phyloP scores from a whole-genome alignment of 2,797 vertebrate genomes.

The Anas flavirostris region DNA sequence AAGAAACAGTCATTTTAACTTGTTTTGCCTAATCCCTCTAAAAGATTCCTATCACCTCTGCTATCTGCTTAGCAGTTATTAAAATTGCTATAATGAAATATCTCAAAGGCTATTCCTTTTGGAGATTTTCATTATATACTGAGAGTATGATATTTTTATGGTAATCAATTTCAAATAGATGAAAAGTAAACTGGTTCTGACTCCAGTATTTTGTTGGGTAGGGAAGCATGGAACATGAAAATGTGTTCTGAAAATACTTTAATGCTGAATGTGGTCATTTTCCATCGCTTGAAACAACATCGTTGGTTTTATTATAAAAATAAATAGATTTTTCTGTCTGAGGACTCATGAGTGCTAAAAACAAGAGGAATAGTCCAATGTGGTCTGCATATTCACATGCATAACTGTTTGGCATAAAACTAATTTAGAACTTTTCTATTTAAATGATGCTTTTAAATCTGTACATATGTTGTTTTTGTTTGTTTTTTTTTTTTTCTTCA shows the following conservation, averaged over 20 bases:
- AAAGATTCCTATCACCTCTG: not conserved
- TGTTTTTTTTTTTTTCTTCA: not conserved
- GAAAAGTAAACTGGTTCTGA: not conserved
- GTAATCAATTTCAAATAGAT: not conserved
- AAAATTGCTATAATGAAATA: not conserved
- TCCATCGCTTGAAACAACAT: not conserved
- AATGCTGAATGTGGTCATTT: not conserved
- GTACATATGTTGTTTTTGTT: not conserved
- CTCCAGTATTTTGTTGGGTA: not conserved
- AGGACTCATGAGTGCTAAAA: not conserved
- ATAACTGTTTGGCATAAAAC: conserved; percentile 5
- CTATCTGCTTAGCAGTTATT: not conserved
- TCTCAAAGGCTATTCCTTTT: not conserved
- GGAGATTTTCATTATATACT: not conserved
- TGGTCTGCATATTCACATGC: conserved; percentile 5
- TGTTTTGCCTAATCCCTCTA: not conserved
- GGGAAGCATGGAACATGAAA: not conserved
- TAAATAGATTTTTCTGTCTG: not conserved
- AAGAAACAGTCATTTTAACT: not conserved
- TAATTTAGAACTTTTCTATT: conserved; percentile 14
- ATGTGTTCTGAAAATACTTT: not conserved
- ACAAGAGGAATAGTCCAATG: not conserved
- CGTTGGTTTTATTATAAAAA: not conserved
- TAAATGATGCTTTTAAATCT: conserved; percentile 24
- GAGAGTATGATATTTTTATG: not conserved